phyloP scores from a whole-genome alignment of 2,888 invertebrate genomes.

The Pecten maximus region DNA sequence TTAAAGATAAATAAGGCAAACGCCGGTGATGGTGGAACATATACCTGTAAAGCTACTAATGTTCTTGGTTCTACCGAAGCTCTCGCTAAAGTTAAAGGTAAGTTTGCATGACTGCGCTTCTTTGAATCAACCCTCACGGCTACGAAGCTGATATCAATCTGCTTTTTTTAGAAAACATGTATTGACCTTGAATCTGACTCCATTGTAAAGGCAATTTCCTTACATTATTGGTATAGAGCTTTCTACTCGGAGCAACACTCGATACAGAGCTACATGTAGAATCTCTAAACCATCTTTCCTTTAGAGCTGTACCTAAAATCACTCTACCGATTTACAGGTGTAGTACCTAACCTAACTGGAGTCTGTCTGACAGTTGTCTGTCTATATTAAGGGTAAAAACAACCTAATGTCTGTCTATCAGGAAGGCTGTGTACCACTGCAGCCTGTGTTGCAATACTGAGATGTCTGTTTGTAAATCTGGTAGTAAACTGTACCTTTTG shows the following conservation, averaged over 20 bases:
- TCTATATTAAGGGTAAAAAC: too few relatives aligned
- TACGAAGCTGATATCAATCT: background rate
- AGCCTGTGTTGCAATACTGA: background rate
- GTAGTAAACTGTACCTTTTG: background rate
- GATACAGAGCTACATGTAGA: background rate
- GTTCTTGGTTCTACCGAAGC: constrained; percentile 46
- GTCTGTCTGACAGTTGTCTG: too few relatives aligned
- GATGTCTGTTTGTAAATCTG: background rate
- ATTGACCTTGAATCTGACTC: background rate
- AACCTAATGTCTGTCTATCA: too few relatives aligned
- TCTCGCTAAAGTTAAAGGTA: constrained; percentile 48
- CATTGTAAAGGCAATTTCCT: background rate
- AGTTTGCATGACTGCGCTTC: background rate
- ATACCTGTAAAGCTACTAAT: constrained; percentile 52
- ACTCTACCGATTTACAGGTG: too few relatives aligned
- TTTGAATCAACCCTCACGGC: background rate
- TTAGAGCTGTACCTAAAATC: background rate
- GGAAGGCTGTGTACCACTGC: too few relatives aligned
- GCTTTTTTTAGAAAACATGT: background rate
- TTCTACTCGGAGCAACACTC: background rate
- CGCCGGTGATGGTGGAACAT: constrained; percentile 46
- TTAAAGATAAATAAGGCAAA: constrained; percentile 49
- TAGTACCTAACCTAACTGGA: too few relatives aligned
- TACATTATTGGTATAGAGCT: background rate
- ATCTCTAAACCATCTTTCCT: background rate